A percentile compares a stretch with the other conserved stretches of the same genome.
Evolutionary conservation across 1,140 invertebrate species (phyloP).

Genomic region (Calliopsis andreniformis): DNA sequence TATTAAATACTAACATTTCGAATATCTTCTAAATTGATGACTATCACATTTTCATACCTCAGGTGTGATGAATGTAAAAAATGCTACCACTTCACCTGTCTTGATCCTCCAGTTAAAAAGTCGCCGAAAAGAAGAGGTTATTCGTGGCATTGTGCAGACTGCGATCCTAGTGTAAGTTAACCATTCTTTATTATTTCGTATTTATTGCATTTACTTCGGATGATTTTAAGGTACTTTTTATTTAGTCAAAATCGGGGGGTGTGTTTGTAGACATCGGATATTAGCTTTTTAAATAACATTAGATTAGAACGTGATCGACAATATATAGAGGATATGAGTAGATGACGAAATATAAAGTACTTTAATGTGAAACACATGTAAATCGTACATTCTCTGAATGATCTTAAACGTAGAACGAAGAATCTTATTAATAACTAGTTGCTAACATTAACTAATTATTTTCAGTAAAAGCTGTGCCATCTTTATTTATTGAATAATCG

Average conservation of each 20-base stretch:
- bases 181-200: conserved; percentile 51
- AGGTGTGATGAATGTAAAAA: conserved; percentile 96
- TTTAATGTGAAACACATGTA: conserved; percentile 43
- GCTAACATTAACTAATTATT: conserved; percentile 49
- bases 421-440: conserved; percentile 54
- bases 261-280: not conserved
- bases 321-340: not conserved
- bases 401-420: conserved; percentile 39
- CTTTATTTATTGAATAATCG: conserved; percentile 53
- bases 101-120: conserved; percentile 96
- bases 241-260: conserved; percentile 39
- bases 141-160: conserved; percentile 97
- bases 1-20: conserved; percentile 5
- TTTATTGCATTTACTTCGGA: conserved; percentile 11
- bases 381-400: conserved; percentile 42
- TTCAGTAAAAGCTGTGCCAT: conserved; percentile 50
- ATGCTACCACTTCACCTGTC: conserved; percentile 94
- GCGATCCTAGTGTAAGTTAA: conserved; percentile 92
- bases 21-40: not conserved
- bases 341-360: conserved; percentile 60
- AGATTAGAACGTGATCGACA: not conserved
- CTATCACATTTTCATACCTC: conserved; percentile 36
- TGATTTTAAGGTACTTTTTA: conserved; percentile 58
- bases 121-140: conserved; percentile 96
- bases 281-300: not conserved